Percentiles rank a stretch among this genome's conserved stretches.
Conservation (phyloP, 2,888 invertebrate species). For the Drosophila mimetica region DNA sequence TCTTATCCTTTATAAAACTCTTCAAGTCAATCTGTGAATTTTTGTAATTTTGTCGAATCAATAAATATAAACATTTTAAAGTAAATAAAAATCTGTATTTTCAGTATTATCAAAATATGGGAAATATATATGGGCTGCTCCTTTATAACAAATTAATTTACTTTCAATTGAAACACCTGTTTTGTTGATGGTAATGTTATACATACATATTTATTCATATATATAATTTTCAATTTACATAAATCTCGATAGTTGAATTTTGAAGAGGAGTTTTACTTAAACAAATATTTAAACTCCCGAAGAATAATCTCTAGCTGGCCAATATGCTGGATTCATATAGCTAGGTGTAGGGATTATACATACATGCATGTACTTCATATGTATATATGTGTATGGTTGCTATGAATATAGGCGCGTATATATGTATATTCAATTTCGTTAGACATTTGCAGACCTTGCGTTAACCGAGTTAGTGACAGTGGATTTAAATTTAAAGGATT, state of each 20-base stretch:
- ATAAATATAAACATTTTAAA: constrained; percentile 10
- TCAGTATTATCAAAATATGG: background rate
- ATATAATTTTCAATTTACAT: constrained; percentile 49
- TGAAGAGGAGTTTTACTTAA: constrained; percentile 19
- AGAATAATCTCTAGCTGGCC: constrained; percentile 7
- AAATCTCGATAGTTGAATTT: constrained; percentile 46
- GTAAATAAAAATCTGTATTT: background rate
- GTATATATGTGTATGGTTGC: constrained; percentile 23
- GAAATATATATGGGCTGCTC: background rate
- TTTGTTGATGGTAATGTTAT: constrained; percentile 49
- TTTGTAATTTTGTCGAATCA: constrained; percentile 1
- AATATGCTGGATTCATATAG: constrained; percentile 17
- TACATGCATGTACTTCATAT: constrained; percentile 25
- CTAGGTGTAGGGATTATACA: constrained; percentile 26
- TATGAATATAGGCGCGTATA: constrained; percentile 16
- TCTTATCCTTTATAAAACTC: constrained; percentile 1
- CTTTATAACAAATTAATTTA: too few species aligned
- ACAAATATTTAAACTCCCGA: constrained; percentile 30
- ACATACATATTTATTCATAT: constrained; percentile 64
- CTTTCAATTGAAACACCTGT: too few species aligned
- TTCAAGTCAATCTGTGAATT: background rate
- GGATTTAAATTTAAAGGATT: constrained; percentile 4
- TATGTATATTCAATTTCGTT: constrained; percentile 26
- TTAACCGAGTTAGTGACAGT: constrained; percentile 8
- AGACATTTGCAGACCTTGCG: constrained; percentile 27